Evolutionary conservation across 1,140 invertebrate species (phyloP).

Genomic region (Leguminivora glycinivorella): DNA sequence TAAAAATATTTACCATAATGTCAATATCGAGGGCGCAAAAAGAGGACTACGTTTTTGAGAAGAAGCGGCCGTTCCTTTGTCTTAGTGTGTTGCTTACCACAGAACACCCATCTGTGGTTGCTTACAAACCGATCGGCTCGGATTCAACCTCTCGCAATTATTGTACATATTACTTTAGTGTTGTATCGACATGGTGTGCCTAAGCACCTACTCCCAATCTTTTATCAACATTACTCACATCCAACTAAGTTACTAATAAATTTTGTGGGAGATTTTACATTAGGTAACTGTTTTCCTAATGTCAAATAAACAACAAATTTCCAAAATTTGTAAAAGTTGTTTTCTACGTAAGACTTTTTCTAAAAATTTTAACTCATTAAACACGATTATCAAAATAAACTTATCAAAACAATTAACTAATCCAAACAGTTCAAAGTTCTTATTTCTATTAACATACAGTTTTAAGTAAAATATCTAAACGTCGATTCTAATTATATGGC

Average conservation of each 20-base stretch:
- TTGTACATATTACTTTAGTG: background rate
- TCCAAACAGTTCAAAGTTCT: slow-evolving; percentile 42
- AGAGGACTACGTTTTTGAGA: too few species aligned
- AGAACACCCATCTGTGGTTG: too few species aligned
- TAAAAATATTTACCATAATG: too few species aligned
- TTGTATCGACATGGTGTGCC: background rate
- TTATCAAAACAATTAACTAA: slow-evolving; percentile 63
- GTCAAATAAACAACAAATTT: background rate
- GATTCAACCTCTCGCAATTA: slow-evolving; percentile 1
- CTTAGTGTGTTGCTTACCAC: too few species aligned
- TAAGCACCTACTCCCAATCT: background rate
- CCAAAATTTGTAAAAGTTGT: slow-evolving; percentile 1
- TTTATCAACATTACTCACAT: background rate
- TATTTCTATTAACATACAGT: slow-evolving; percentile 58
- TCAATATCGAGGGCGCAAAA: too few species aligned
- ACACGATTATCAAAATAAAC: slow-evolving; percentile 74
- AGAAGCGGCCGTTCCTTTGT: too few species aligned
- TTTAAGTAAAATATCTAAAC: slow-evolving; percentile 65
- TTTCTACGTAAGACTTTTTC: slow-evolving; percentile 42
- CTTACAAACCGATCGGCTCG: background rate
- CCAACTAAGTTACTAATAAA: background rate
- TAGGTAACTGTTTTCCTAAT: background rate
- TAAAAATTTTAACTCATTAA: slow-evolving; percentile 60
- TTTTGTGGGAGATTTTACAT: background rate
- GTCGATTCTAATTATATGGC: slow-evolving; percentile 51